Base-by-base conservation (phyloP, 2,888 invertebrate genomes). In the Orchesellides sinensis region DNA sequence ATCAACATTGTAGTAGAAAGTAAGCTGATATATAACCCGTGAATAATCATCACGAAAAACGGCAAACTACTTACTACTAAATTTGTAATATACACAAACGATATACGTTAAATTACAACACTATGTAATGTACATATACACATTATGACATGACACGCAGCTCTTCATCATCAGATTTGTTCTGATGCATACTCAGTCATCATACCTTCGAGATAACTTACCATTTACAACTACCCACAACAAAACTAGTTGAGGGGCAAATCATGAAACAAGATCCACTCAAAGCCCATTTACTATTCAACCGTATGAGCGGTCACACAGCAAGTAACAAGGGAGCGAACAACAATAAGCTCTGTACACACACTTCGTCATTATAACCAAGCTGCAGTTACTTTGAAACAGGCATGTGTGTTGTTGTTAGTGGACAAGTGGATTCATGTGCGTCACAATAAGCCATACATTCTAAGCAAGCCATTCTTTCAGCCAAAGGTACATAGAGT, bases 251-350 rank as follows among this genome's bases (percentile, higher is more conserved):
- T 54, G 70, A 79, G 72, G 69, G 72, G 65, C 79, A 79, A 63
- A 79, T 72, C 79, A 66, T 21, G 54, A 54, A 47, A 65, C 70
- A 29, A 25, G 72, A 27, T 63, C 52, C 52, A 70, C 69, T 61
- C 54, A 25, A 72, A 72, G 72, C 45, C 68, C 70, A 72, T 70
- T 72, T 72, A 65, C 79, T 63, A 79, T 79, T 79, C 54, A 70
- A 79, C 79, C 79, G 72, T 72, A 79, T 79, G 56, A 79, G 79
- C 79, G 79, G 79, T 79, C 79, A 79, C 79, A 65, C 79, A 66
- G n/a, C n/a, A n/a, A n/a, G 47, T 65, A 63, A 65, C 63, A 74
- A 45, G 66, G 27, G 75, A 54, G 74, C 52, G 45, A 65, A 74
- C 32, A 70, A 69, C 54, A 66, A 45, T 27, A 40, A 56, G 29